Base-by-base conservation (phyloP, 2,797 vertebrate species). In the Hephaestus fuliginosus region DNA sequence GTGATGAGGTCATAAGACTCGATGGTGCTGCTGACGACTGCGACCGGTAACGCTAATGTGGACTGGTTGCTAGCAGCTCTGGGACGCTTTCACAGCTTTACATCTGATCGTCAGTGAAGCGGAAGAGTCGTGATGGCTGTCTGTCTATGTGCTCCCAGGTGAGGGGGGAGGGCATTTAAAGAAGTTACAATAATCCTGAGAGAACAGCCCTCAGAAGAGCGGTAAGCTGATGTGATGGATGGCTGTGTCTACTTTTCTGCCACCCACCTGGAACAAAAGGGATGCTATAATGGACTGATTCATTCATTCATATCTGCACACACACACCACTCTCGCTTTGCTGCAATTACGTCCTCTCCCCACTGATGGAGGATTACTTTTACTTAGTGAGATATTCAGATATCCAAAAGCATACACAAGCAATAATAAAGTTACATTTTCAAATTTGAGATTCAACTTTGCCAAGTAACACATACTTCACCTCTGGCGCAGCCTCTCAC, bases 171-270 rank as follows among this genome's bases (percentile, higher is more conserved):
- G 39, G 56, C 62, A 73, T 70, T 78, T 73, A 84, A 63, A 79
- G 22, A 68, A 22, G 41, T 73, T 57, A 13, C 53, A n/a, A 76
- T 68, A 82, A 87, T 86, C 75, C 80, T 17, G 46, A 44, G 3
- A 72, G 76, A 82, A 77, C 72, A 78, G 74, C 41, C 56, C 62
- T 77, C 44, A 66, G 71, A 74, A 61, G 73, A 66, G 46, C 66
- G 65, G 74, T 78, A 64, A 79, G 18, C 72, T 64, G 56, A 70
- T 66, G 57, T 76, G 77, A 85, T 73, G 70, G 80, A 84, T 65
- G 66, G 51, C 4, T 77, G 58, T 43, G 83, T 76, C 67, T 62
- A 41, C 49, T n/a, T 43, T 68, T 46, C 44, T 48, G 20, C 52
- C 46, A 65, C 30, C 67, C 52, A 67, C 58, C 71, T 70, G 25